phyloP scores from a whole-genome alignment of 2,888 invertebrate genomes.

The Eupithecia abbreviata region DNA sequence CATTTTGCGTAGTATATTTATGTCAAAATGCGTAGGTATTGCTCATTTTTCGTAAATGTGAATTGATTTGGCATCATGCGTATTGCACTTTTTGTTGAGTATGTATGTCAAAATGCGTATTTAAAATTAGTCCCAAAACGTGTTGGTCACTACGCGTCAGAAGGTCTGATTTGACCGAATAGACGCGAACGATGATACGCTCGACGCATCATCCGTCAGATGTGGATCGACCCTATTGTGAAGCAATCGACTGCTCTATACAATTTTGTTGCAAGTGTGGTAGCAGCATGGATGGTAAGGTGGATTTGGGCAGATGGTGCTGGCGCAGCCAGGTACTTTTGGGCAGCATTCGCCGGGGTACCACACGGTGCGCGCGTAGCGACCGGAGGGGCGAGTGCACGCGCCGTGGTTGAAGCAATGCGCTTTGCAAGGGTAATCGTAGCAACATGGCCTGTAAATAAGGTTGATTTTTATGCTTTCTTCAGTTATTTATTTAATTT shows the following conservation, averaged over 20 bases:
- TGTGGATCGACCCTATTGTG: not conserved
- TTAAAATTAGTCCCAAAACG: too few relatives aligned
- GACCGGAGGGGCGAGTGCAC: constrained; percentile 73
- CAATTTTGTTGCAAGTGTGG: constrained; percentile 73
- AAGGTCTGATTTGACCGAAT: too few relatives aligned
- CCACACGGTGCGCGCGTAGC: constrained; percentile 75
- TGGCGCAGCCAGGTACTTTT: constrained; percentile 71
- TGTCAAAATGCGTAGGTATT: too few relatives aligned
- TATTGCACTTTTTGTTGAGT: too few relatives aligned
- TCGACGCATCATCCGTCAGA: too few relatives aligned
- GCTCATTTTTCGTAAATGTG: too few relatives aligned
- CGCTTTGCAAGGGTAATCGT: constrained; percentile 78
- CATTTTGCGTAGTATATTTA: too few relatives aligned
- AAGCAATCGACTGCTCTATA: constrained; percentile 46
- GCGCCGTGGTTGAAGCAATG: constrained; percentile 79
- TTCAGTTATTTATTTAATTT: not conserved
- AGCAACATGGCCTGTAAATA: constrained; percentile 71
- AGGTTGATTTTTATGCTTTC: not conserved
- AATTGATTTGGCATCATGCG: too few relatives aligned
- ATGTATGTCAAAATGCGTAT: too few relatives aligned
- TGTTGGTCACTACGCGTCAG: too few relatives aligned
- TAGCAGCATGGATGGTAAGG: constrained; percentile 77
- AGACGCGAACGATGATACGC: too few relatives aligned
- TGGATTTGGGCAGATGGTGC: constrained; percentile 77
- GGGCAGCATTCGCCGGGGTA: constrained; percentile 77